A percentile compares a stretch with the other conserved stretches of the same genome.
phyloP scores from a whole-genome alignment of 2,113 vertebrate genomes.

The Percopsis transmontana region DNA sequence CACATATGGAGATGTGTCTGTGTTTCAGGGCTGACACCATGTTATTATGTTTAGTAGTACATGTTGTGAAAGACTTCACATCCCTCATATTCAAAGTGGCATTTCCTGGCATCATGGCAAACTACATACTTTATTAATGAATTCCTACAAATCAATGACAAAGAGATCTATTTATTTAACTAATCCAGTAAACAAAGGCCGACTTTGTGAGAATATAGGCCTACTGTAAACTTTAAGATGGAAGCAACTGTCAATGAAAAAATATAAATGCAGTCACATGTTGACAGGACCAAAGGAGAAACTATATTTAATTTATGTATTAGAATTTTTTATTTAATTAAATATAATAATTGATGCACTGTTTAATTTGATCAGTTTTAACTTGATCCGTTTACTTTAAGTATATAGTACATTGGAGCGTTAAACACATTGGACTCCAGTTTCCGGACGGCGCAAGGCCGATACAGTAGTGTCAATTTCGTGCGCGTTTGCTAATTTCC shows the following conservation, averaged over 20 bases:
- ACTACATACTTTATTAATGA: conserved; percentile 17
- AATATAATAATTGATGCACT: not conserved
- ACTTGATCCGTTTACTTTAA: too few species aligned
- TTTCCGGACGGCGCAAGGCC: too few species aligned
- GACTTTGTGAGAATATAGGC: conserved; percentile 37
- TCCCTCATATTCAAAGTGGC: not conserved
- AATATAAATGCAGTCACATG: conserved; percentile 10
- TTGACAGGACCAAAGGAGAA: too few species aligned
- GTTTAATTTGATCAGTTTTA: too few species aligned
- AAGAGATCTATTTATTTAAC: conserved; percentile 7
- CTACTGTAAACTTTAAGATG: not conserved
- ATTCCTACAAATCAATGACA: conserved; percentile 37
- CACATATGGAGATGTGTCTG: not conserved
- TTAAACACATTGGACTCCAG: too few species aligned
- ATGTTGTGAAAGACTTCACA: not conserved
- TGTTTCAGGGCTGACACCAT: conserved; percentile 16
- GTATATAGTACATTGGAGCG: too few species aligned
- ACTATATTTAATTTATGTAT: not conserved
- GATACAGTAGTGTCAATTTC: too few species aligned
- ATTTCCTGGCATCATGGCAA: not conserved
- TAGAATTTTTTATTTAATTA: not conserved
- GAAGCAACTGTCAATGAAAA: not conserved
- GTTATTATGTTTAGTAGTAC: not conserved
- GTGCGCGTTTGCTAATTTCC: too few species aligned
- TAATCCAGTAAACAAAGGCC: conserved; percentile 52